These are phyloP conservation scores for Mylabris phalerata DNA, from an alignment of 1,140 invertebrate genomes.

Conservation along the genomic window DNA sequence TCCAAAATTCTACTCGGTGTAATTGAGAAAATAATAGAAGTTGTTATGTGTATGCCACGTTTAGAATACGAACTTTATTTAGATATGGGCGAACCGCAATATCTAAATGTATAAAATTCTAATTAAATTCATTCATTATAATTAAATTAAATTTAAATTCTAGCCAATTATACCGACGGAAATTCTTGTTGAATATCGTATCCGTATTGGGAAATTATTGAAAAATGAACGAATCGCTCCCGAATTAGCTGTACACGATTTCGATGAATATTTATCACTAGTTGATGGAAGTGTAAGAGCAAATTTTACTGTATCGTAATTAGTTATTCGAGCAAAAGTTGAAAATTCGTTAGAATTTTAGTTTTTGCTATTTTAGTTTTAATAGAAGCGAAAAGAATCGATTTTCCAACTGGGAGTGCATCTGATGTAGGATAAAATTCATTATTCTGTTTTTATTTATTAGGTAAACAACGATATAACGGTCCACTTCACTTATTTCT, in stretches of 20 bases:
- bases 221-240: conserved; percentile 64
- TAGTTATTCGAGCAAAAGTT: not conserved
- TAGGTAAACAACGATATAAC: too few relatives aligned
- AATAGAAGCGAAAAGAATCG: too few relatives aligned
- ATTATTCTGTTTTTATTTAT: too few relatives aligned
- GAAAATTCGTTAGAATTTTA: too few relatives aligned
- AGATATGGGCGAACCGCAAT: conserved; percentile 46
- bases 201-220: conserved; percentile 53
- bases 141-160: conserved; percentile 6
- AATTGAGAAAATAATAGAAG: conserved; percentile 64
- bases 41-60: conserved; percentile 60
- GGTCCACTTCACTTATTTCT: too few relatives aligned
- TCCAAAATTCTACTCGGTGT: conserved; percentile 61
- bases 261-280: conserved; percentile 73
- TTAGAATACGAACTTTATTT: conserved; percentile 66
- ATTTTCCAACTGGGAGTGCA: too few relatives aligned
- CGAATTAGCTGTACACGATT: conserved; percentile 63
- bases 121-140: not conserved
- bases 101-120: conserved; percentile 45
- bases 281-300: conserved; percentile 61
- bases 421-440: too few relatives aligned
- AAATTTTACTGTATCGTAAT: not conserved
- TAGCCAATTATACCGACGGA: conserved; percentile 64
- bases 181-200: conserved; percentile 51
- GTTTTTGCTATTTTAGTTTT: too few relatives aligned